Conservation (phyloP, 2,113 vertebrate genomes). For the Paramormyrops kingsleyae region DNA sequence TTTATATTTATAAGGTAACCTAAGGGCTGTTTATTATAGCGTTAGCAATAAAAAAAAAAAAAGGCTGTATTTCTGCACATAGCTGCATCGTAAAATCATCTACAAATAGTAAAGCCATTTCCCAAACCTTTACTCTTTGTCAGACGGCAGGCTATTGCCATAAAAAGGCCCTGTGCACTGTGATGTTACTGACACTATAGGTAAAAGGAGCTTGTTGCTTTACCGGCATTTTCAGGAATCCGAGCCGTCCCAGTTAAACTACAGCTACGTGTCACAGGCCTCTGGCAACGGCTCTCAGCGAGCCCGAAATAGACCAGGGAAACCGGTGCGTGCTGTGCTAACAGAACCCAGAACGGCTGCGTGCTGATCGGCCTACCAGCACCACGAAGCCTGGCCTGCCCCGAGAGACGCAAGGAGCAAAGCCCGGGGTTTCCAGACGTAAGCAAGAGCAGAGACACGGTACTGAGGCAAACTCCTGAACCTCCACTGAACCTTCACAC, state of each 20-base stretch:
- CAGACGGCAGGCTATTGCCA: conserved; percentile 20
- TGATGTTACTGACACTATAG: conserved; percentile 43
- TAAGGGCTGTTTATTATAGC: not conserved
- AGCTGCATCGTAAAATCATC: not conserved
- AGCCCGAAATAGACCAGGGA: conserved; percentile 31
- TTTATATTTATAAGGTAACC: not conserved
- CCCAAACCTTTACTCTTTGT: not conserved
- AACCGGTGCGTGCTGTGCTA: not conserved
- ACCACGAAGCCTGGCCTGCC: not conserved
- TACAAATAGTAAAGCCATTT: not conserved
- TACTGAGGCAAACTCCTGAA: too few species aligned
- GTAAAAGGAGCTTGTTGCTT: conserved; percentile 62
- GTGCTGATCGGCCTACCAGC: not conserved
- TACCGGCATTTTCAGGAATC: conserved; percentile 58
- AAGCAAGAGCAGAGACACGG: too few species aligned
- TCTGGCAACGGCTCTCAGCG: conserved; percentile 18
- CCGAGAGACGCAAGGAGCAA: not conserved
- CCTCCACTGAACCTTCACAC: not conserved
- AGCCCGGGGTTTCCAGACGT: too few species aligned
- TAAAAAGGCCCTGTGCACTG: conserved; percentile 63
- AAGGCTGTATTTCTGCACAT: not conserved
- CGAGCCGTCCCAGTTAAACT: conserved; percentile 49
- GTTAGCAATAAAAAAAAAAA: not conserved
- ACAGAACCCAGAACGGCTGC: not conserved
- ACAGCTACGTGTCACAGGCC: conserved; percentile 26